Conservation (phyloP, 2,797 vertebrate species). For the Carapus acus region DNA sequence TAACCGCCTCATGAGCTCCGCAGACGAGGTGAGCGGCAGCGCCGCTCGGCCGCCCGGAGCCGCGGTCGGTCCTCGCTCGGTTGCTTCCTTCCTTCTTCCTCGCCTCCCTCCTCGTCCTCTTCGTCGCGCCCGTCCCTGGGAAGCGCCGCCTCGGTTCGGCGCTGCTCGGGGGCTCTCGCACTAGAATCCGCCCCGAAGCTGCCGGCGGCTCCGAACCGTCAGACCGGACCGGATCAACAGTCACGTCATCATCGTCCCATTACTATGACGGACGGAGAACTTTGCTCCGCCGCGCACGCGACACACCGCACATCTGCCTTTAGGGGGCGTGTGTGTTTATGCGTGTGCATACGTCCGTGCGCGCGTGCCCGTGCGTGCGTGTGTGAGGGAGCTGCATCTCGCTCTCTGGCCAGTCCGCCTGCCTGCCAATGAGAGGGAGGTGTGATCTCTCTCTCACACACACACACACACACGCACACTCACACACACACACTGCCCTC, state of each 20-base stretch:
- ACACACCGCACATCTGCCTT: slow-evolving; percentile 6
- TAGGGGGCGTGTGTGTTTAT: no score
- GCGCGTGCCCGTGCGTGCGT: no score
- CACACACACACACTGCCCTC: slow-evolving; percentile 17
- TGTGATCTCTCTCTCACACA: slow-evolving; percentile 17
- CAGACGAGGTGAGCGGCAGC: slow-evolving; percentile 38
- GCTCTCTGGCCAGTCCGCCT: background rate
- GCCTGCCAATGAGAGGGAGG: slow-evolving; percentile 4
- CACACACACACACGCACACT: no score
- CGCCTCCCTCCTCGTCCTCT: slow-evolving; percentile 21
- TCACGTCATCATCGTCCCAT: slow-evolving; percentile 49
- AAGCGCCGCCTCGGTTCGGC: background rate
- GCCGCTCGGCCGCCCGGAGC: slow-evolving; percentile 35
- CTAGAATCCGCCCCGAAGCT: slow-evolving; percentile 10
- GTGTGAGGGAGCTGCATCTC: slow-evolving; percentile 21
- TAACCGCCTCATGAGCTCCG: slow-evolving; percentile 45
- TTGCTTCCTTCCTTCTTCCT: slow-evolving; percentile 10
- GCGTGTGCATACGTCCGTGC: no score
- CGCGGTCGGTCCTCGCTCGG: background rate
- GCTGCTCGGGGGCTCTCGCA: slow-evolving; percentile 6
- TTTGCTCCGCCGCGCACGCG: slow-evolving; percentile 24
- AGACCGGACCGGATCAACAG: slow-evolving; percentile 28
- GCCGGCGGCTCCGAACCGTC: slow-evolving; percentile 26
- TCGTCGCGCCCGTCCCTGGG: slow-evolving; percentile 13
- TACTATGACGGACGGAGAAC: slow-evolving; percentile 50